Percentiles rank a stretch among this genome's conserved stretches.
Evolutionary conservation across 2,888 invertebrate genomes (phyloP).

Genomic region (Noctua comes): DNA sequence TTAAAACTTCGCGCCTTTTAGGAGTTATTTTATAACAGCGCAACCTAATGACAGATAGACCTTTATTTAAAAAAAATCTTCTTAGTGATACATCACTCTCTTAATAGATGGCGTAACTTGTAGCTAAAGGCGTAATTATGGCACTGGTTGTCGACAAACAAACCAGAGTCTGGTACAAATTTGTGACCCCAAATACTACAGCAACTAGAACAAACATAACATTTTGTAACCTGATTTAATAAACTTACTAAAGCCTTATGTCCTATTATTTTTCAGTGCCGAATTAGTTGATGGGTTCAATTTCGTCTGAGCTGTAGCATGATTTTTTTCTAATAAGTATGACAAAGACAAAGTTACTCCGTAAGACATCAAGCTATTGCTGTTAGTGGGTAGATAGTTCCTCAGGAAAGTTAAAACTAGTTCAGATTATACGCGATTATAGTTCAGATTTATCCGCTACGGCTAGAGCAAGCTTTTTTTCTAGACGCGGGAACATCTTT

Average conservation of each 20-base stretch:
- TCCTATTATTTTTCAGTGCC: background rate
- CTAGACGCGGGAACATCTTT: background rate
- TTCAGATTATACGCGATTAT: background rate
- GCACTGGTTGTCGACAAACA: background rate
- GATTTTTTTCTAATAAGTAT: background rate
- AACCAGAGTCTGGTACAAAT: background rate
- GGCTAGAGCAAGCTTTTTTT: background rate
- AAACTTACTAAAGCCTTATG: background rate
- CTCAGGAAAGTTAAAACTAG: slow-evolving; percentile 1
- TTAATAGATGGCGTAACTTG: slow-evolving; percentile 28
- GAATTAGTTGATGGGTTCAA: background rate
- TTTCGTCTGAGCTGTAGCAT: background rate
- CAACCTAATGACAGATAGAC: slow-evolving; percentile 10
- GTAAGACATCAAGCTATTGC: slow-evolving; percentile 4
- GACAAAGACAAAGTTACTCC: background rate
- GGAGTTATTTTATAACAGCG: background rate
- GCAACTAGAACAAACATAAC: background rate
- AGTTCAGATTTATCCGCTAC: too few species aligned
- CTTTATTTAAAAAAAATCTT: background rate
- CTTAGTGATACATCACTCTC: background rate
- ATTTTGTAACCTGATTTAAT: background rate
- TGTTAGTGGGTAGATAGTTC: slow-evolving; percentile 19
- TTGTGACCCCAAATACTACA: background rate
- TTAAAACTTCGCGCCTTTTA: background rate
- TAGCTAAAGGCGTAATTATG: background rate